Base-by-base conservation (phyloP, 2,113 vertebrate genomes). In the Dromiciops gliroides region DNA sequence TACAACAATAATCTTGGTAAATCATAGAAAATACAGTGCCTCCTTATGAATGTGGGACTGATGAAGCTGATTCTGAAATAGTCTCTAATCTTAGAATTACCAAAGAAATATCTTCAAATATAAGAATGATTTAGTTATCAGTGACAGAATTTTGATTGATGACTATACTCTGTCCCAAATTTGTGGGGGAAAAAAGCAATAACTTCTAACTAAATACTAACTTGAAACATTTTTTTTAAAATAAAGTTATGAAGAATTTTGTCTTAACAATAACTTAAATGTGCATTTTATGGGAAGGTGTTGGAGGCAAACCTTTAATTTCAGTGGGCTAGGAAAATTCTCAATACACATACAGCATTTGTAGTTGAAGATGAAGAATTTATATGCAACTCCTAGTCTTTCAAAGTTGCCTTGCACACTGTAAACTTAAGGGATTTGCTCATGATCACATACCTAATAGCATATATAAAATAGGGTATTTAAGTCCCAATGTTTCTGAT, bases 1-100 rank as follows among this genome's bases (percentile, higher is more conserved):
- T 51, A 94, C 89, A 89, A 48, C 5, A 51, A 93, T 96, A 97
- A 96, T 91, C 75, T 96, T 92, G 56, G 92, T 91, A 83, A 14
- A 95, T 90, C 90, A 92, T 60, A 93, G 75, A 51, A 96, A 93
- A 83, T 93, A 16, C 1, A 92, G 25, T 52, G 91, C 48, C 25
- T 50, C 49, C 49, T 94, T 94, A 90, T n/a, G 37, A 88, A 95
- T 91, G 28, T 89, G 56, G 16, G 37, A 92, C 19, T 88, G 50
- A 47, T 44, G 3, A 93, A 93, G 75, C 92, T 51, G 2, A 53
- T 50, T 90, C 91, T 48, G 28, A 53, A 94, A 91, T 37, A 83
- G 25, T 91, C 25, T 53, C 1, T 50, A 93, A 49, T 83, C 26
- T 90, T 9, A 96, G 22, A 92, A 51, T 89, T 22, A 47, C 56